Conservation (phyloP, 2,113 vertebrate genomes). For the Lophochroa leadbeateri region DNA sequence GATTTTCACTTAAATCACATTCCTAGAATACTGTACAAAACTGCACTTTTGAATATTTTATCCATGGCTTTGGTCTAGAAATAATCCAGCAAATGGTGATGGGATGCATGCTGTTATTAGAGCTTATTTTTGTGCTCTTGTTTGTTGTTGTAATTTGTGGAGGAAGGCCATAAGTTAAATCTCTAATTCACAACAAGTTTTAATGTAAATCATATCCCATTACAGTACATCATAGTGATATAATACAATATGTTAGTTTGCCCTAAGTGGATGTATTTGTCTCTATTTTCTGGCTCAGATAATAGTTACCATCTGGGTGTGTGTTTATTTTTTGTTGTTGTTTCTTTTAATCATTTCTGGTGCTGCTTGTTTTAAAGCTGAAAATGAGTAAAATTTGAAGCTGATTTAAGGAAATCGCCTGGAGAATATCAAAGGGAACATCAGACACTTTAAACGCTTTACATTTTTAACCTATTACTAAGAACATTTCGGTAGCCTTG, state of each 20-base stretch:
- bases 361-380: conserved; percentile 69
- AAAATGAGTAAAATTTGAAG: conserved; percentile 73
- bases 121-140: conserved; percentile 42
- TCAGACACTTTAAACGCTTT: conserved; percentile 39
- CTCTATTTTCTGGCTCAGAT: conserved; percentile 74
- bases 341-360: conserved; percentile 69
- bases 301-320: conserved; percentile 77
- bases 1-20: not conserved
- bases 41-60: not conserved
- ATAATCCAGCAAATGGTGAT: conserved; percentile 38
- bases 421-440: conserved; percentile 55
- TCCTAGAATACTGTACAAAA: not conserved
- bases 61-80: conserved; percentile 15
- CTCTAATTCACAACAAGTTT: conserved; percentile 65
- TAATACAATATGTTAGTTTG: conserved; percentile 71
- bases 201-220: conserved; percentile 70
- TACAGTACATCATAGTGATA: conserved; percentile 68
- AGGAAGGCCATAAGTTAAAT: conserved; percentile 69
- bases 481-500: conserved; percentile 16
- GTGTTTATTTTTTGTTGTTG: conserved; percentile 71
- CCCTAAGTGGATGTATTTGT: conserved; percentile 64
- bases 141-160: conserved; percentile 67
- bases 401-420: conserved; percentile 69
- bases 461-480: conserved; percentile 49
- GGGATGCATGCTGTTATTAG: conserved; percentile 42